Evolutionary conservation across 2,797 vertebrate species (phyloP), one percentile per base, ranked within the genome.

Genomic region (Lophotriccus pileatus): DNA sequence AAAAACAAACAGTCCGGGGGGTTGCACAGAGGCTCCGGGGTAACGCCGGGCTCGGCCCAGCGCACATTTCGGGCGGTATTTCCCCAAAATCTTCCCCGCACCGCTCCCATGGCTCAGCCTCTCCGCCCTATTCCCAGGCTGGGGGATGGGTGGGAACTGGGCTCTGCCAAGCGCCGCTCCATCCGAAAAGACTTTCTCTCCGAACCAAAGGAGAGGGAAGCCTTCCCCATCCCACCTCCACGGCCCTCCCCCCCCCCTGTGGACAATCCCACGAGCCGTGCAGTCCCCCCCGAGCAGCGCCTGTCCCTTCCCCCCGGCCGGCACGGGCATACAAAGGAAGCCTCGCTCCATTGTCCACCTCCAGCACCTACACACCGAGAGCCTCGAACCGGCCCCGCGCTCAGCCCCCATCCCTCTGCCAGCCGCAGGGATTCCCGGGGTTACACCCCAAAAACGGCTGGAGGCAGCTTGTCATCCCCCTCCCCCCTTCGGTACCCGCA

Each of bases 301-400:
- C 92, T 95, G 93, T 95, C 97, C 97, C 97, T 97, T 96, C 97
- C 97, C 96, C 96, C 95, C 86, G 84, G 91, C 95, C 60, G 73
- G 93, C 20, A 88, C 90, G 77, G 92, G 64, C 91, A 90, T 97
- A 98, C 98, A 98, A 98, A 98, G 97, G 83, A 92, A 95, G 95
- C 94, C 88, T 85, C 25, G 93, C 95, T 97, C 97, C 93, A 97
- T 96, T 97, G 97, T 97, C 96, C 95, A 96, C 92, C 87, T 70
- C 58, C 75, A 67, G 95, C 80, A 92, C 89, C 92, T 56, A 36
- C 12, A 34, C 84, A 6, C 9, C 5, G 18, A 88, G 76, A 88
- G 76, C 86, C 92, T 17, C 46, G 89, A 86, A 77, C 49, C n/a
- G 13, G 60, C 92, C 94, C 89, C 47, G 9, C 58, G 17, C 36